These are phyloP conservation scores for Ploceus nigricollis DNA, from an alignment of 2,113 vertebrate genomes.

Conservation along the genomic window DNA sequence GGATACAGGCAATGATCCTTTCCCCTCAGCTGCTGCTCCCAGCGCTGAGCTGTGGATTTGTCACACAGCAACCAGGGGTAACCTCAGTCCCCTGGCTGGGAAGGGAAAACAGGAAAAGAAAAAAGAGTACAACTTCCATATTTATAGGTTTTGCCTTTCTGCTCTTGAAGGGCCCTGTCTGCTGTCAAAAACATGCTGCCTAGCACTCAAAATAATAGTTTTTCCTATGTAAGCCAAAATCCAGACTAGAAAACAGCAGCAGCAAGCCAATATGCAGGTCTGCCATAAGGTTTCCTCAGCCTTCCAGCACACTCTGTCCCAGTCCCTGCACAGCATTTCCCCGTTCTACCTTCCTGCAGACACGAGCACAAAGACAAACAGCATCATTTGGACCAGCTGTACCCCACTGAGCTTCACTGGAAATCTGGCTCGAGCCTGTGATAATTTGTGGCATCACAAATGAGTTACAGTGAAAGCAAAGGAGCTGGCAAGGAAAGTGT, in stretches of 20 bases:
- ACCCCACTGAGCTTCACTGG: not conserved
- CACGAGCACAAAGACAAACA: not conserved
- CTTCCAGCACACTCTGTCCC: not conserved
- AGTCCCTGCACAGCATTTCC: not conserved
- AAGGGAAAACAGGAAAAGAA: not conserved
- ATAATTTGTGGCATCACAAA: conserved; percentile 15
- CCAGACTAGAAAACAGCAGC: not conserved
- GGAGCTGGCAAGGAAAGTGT: not conserved
- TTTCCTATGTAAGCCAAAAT: not conserved
- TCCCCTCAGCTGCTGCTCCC: not conserved
- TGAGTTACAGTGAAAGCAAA: not conserved
- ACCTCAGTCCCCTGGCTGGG: not conserved
- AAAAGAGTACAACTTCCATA: not conserved
- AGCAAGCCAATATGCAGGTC: not conserved
- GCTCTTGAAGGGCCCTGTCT: not conserved
- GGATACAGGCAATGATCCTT: not conserved
- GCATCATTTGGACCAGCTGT: not conserved
- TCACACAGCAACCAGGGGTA: not conserved
- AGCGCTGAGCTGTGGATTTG: not conserved
- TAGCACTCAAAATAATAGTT: not conserved
- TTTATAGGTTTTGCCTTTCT: not conserved
- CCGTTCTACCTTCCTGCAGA: not conserved
- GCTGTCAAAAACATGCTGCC: not conserved
- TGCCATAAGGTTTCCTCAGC: not conserved
- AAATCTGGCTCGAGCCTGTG: not conserved